These are phyloP conservation scores for Xyliphius kryptos DNA, from an alignment of 2,113 vertebrate species.

Conservation along the genomic window DNA sequence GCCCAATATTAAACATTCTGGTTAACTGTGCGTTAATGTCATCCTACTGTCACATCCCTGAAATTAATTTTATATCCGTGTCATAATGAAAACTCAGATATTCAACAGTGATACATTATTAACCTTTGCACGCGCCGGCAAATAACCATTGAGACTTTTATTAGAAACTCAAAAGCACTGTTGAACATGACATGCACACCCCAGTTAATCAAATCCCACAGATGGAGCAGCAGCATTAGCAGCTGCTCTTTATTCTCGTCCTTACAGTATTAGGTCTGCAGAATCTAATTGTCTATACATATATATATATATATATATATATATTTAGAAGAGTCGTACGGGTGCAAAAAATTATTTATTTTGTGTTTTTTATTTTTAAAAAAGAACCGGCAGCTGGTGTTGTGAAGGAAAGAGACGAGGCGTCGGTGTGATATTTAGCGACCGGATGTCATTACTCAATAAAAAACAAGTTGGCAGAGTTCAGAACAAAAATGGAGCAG, in stretches of 20 bases:
- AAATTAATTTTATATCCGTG: conserved; percentile 1
- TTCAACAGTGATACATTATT: not conserved
- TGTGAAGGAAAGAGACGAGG: conserved; percentile 15
- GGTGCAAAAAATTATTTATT: not conserved
- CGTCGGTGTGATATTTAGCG: conserved; percentile 6
- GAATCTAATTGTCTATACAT: conserved; percentile 20
- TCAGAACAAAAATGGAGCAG: conserved; percentile 10
- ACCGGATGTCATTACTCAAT: conserved; percentile 11
- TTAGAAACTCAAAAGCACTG: not conserved
- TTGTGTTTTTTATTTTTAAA: no score
- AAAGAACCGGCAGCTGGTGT: conserved; percentile 16
- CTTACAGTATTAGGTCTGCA: conserved; percentile 34
- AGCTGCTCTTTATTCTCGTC: conserved; percentile 25
- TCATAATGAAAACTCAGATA: not conserved
- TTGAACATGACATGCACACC: not conserved
- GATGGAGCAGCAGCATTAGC: conserved; percentile 30
- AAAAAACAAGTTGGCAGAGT: conserved; percentile 31
- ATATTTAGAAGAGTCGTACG: conserved; percentile 15
- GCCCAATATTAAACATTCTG: no score
- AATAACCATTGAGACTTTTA: not conserved
- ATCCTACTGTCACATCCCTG: not conserved
- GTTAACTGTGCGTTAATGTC: conserved; percentile 1
- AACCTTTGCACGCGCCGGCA: not conserved
- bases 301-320: no score
- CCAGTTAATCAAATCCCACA: conserved; percentile 36